Evolutionary conservation across 2,888 invertebrate species (phyloP), one percentile per base, ranked within the genome.

Genomic region (Mesorhabditis belari): DNA sequence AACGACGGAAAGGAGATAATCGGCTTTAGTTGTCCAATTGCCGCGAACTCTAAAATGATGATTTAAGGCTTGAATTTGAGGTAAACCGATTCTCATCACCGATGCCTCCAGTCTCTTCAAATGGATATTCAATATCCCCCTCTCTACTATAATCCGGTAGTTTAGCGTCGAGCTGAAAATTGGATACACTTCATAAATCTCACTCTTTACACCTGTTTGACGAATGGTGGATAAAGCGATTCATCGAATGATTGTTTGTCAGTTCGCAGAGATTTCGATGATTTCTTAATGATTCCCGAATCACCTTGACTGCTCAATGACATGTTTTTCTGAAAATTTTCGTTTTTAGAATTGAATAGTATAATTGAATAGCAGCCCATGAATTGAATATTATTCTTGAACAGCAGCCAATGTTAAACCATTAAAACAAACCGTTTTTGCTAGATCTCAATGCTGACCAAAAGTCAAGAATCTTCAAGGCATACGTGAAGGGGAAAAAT

Each of bases 1-100:
- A 24, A 87, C 83, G 55, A 86, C 86, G 3, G 86, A 85, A 1
- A 87, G 80, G 23, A 87, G 81, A 73, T 87, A 69, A 74, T 87
- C 86, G 29, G 85, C 73, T 67, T 82, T 82, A 59, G 84, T 84
- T 64, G 81, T 80, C 84, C 84, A 85, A 73, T 83, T 83, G 24
- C 83, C 84, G 65, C 59, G 49, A 23, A 56, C 49, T 58, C 21
- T 3, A 35, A 29, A 35, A 28, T 19, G 21, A 56, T 3, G 3
- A 3, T 19, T 3, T n/a, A 12, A 6, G 26, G 23, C 9, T 23
- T 19, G 21, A n/a, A 12, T 54, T 17, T 6, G 12, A 55, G 2
- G 26, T 55, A 55, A 55, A 35, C 86, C 87, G 58, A 85, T 85
- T 84, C 60, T 84, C 84, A 58, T 83, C 82, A 6, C 81, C 82